These are phyloP conservation scores for Oxystoma pomonae DNA, from an alignment of 2,888 invertebrate species.

Conservation along the genomic window DNA sequence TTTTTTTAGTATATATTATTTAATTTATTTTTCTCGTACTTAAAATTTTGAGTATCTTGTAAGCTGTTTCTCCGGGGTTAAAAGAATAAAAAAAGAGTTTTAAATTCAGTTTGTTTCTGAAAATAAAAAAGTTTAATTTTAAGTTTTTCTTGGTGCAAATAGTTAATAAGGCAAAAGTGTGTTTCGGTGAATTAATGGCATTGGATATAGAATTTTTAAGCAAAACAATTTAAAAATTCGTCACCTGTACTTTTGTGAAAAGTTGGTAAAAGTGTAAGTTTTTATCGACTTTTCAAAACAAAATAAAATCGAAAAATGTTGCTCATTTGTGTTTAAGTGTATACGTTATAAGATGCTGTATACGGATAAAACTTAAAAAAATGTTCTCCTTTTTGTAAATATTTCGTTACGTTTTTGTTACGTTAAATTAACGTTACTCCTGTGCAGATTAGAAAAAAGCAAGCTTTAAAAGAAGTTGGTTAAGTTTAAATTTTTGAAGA, in stretches of 20 bases:
- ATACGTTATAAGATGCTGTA: slow-evolving; percentile 19
- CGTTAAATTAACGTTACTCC: slow-evolving; percentile 33
- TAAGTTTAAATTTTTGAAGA: background rate
- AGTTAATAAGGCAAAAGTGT: background rate
- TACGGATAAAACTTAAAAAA: slow-evolving; percentile 24
- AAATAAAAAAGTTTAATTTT: background rate
- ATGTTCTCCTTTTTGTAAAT: slow-evolving; percentile 24
- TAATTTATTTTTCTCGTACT: background rate
- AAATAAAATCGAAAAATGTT: background rate
- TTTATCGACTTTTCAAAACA: background rate
- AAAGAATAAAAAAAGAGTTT: background rate
- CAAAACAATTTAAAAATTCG: too few species aligned
- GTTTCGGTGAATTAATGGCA: background rate
- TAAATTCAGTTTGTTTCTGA: background rate
- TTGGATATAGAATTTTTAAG: too few species aligned
- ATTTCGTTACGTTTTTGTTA: slow-evolving; percentile 32
- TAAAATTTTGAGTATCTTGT: background rate
- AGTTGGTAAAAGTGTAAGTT: background rate
- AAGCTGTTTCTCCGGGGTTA: background rate
- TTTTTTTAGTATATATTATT: background rate
- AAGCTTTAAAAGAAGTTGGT: slow-evolving; percentile 29
- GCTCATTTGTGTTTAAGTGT: background rate
- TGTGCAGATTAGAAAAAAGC: slow-evolving; percentile 33
- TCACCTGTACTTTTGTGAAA: too few species aligned
- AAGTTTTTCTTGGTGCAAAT: background rate